These are phyloP conservation scores for Cyanoramphus novaezelandiae DNA, from an alignment of 2,113 vertebrate genomes.

Conservation along the genomic window DNA sequence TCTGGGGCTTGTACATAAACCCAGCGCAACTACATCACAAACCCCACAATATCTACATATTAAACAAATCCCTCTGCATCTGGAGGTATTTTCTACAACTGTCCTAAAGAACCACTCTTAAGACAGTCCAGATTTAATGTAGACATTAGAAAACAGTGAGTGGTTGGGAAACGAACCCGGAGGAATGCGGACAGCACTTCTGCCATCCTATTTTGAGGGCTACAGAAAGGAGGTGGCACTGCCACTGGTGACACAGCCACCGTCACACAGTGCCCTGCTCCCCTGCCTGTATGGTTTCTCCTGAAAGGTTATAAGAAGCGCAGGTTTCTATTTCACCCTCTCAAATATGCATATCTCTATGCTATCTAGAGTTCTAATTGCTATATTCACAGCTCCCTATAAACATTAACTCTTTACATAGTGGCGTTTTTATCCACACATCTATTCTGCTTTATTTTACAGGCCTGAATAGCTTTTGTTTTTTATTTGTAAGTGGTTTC, in stretches of 20 bases:
- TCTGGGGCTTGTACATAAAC: not conserved
- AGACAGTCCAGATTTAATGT: not conserved
- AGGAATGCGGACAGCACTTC: accelerated
- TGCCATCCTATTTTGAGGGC: accelerated
- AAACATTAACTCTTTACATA: not conserved
- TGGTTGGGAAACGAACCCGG: not conserved
- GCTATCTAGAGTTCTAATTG: not conserved
- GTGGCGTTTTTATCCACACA: not conserved
- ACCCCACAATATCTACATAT: accelerated
- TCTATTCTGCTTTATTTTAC: not conserved
- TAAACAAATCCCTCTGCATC: not conserved
- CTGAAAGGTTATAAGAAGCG: not conserved
- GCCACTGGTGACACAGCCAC: not conserved
- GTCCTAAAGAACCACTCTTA: not conserved
- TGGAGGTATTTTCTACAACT: not conserved
- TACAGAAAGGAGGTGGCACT: not conserved
- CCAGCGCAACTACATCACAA: not conserved
- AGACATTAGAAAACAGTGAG: not conserved
- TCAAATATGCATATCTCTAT: not conserved
- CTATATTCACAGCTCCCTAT: not conserved
- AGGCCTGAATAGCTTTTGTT: accelerated
- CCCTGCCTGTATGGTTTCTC: accelerated
- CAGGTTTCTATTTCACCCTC: not conserved
- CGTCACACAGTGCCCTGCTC: accelerated
- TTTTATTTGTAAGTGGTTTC: not conserved